Evolutionary conservation across 2,113 vertebrate genomes (phyloP).

Genomic region (Anas platyrhynchos): DNA sequence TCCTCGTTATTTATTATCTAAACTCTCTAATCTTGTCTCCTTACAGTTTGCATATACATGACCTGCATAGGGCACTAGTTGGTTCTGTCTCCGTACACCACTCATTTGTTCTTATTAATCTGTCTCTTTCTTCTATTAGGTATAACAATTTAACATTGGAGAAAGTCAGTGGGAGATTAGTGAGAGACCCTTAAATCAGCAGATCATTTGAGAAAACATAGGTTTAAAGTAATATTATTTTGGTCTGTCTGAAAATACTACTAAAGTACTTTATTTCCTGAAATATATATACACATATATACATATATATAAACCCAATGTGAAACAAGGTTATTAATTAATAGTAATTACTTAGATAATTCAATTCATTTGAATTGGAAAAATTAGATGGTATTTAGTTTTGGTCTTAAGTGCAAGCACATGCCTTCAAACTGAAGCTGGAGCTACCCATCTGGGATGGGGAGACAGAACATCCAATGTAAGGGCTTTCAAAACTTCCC

Average conservation of each 20-base stretch:
- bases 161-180: constrained; percentile 36
- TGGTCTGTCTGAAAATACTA: neutral
- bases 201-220: neutral
- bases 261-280: constrained; percentile 14
- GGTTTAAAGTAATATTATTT: constrained; percentile 8
- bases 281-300: neutral
- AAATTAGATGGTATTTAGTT: neutral
- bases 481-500: neutral
- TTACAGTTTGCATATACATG: neutral
- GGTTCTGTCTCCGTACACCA: neutral
- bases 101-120: constrained; percentile 33
- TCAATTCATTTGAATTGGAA: neutral
- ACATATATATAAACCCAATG: neutral
- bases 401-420: neutral
- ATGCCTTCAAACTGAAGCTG: neutral
- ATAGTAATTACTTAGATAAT: neutral
- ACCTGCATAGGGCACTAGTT: neutral
- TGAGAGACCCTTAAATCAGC: neutral
- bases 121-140: constrained; percentile 37
- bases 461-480: neutral
- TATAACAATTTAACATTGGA: constrained; percentile 2
- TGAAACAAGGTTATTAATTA: constrained; percentile 39
- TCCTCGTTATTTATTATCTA: constrained; percentile 23
- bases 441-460: neutral
- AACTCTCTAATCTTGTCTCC: constrained; percentile 46